Conservation (phyloP, 1,140 invertebrate genomes). For the Halictus rubicundus region DNA sequence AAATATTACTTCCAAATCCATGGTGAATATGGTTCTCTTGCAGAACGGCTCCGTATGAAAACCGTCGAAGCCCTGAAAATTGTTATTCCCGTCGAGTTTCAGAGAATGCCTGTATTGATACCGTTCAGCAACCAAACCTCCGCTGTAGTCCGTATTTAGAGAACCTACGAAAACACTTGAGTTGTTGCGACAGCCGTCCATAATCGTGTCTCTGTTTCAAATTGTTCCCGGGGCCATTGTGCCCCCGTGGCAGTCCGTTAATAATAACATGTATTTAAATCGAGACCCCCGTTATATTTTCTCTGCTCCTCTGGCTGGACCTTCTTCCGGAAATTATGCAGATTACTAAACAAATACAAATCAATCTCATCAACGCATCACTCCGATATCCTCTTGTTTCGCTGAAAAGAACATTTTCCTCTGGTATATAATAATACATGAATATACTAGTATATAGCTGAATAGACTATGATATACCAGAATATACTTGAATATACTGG, state of each 20-base stretch:
- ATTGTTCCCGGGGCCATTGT: constrained; percentile 53
- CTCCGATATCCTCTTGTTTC: too few species aligned
- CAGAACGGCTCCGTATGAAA: neutral
- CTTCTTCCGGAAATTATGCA: neutral
- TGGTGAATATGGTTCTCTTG: too few species aligned
- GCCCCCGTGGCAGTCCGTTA: constrained; percentile 25
- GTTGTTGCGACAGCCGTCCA: constrained; percentile 74
- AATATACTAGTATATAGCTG: too few species aligned
- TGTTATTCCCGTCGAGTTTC: constrained; percentile 47
- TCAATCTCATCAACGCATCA: too few species aligned
- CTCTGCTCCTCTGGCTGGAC: neutral
- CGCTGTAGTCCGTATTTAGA: constrained; percentile 56
- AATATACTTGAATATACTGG: too few species aligned
- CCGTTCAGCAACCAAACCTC: constrained; percentile 45
- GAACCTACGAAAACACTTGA: constrained; percentile 75
- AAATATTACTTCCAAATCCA: too few species aligned
- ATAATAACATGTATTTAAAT: constrained; percentile 49
- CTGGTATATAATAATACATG: too few species aligned
- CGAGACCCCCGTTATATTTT: constrained; percentile 41
- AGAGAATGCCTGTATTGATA: constrained; percentile 38
- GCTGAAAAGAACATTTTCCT: too few species aligned
- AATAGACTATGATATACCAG: too few species aligned
- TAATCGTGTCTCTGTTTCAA: constrained; percentile 68
- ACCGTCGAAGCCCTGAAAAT: constrained; percentile 12
- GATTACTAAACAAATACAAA: neutral